These are phyloP conservation scores for Nebria brevicollis DNA, from an alignment of 2,888 invertebrate species.

Conservation along the genomic window DNA sequence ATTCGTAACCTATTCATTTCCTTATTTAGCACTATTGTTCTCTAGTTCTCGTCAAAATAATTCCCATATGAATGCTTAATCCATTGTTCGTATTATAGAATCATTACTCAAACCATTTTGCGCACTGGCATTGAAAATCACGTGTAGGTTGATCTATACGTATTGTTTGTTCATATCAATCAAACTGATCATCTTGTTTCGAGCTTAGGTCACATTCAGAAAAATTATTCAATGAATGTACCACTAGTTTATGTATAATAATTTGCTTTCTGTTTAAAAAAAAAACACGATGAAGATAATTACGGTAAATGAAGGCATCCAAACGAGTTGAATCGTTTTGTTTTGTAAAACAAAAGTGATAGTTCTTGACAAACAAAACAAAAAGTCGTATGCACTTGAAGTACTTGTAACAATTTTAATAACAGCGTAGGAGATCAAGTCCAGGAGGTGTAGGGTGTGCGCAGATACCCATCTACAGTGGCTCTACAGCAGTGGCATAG, in stretches of 20 bases:
- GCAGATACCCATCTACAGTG: constrained; percentile 26
- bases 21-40: too few species aligned
- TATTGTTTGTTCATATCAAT: constrained; percentile 23
- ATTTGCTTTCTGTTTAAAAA: too few species aligned
- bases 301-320: constrained; percentile 39
- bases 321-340: constrained; percentile 24
- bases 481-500: constrained; percentile 13
- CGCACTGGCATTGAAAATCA: neutral
- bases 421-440: constrained; percentile 43
- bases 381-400: constrained; percentile 23
- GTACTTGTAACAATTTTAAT: constrained; percentile 42
- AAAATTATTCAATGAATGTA: constrained; percentile 31
- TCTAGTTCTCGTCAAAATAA: neutral
- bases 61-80: neutral
- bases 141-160: neutral
- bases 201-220: constrained; percentile 6
- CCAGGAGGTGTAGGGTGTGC: constrained; percentile 22
- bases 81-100: neutral
- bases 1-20: too few species aligned
- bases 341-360: constrained; percentile 34
- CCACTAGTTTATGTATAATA: constrained; percentile 2
- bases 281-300: constrained; percentile 18
- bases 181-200: constrained; percentile 26
- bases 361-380: constrained; percentile 30
- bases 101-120: neutral